phyloP scores from a whole-genome alignment of 2,113 vertebrate genomes.

The Dascyllus trimaculatus region DNA sequence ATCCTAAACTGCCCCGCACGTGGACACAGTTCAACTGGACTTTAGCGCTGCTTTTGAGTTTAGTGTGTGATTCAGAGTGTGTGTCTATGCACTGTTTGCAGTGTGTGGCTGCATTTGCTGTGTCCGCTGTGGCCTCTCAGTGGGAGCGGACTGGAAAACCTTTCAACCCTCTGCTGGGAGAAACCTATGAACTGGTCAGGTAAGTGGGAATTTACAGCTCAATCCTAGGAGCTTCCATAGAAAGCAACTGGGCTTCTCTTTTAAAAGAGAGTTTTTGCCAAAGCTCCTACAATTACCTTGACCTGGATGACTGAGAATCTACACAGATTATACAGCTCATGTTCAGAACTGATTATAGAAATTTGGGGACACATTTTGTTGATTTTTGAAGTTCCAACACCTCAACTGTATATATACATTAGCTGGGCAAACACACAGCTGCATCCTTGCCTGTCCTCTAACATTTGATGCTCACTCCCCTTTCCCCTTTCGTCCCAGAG shows the following conservation, averaged over 20 bases:
- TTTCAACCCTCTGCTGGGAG: conserved; percentile 96
- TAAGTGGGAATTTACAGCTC: conserved; percentile 62
- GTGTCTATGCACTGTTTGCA: conserved; percentile 60
- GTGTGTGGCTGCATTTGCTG: conserved; percentile 96
- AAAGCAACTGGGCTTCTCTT: too few relatives aligned
- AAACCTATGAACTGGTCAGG: conserved; percentile 97
- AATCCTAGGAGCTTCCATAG: too few relatives aligned
- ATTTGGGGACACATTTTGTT: not conserved
- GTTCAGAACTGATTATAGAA: not conserved
- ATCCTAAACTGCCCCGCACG: not conserved
- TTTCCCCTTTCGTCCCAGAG: conserved; percentile 78
- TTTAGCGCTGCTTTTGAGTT: not conserved
- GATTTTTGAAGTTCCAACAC: not conserved
- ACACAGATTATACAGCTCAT: too few relatives aligned
- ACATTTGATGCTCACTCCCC: not conserved
- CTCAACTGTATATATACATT: not conserved
- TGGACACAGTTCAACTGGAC: not conserved
- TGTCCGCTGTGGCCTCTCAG: conserved; percentile 97
- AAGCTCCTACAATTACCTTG: too few relatives aligned
- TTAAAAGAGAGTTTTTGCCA: too few relatives aligned
- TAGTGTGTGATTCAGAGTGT: not conserved
- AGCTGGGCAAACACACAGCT: not conserved
- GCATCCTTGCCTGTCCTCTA: too few relatives aligned
- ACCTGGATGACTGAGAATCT: too few relatives aligned
- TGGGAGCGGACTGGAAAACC: conserved; percentile 99